Percentiles rank a stretch among this genome's conserved stretches.
Evolutionary conservation across 2,797 vertebrate species (phyloP).

Genomic region (Esox lucius): DNA sequence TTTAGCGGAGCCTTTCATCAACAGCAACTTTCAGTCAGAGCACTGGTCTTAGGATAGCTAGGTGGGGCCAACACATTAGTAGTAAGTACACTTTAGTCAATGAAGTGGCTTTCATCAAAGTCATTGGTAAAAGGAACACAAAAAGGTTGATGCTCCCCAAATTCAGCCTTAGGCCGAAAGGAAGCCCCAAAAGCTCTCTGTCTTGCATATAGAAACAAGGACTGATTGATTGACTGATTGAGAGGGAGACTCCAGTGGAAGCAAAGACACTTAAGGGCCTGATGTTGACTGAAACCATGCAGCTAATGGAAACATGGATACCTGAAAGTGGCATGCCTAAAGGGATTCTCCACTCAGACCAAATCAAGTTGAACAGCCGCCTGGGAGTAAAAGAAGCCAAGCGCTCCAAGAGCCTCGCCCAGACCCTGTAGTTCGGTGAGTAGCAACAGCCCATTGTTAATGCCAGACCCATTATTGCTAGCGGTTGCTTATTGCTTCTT

Average conservation of each 20-base stretch:
- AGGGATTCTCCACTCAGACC: too few relatives aligned
- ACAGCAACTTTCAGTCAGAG: too few relatives aligned
- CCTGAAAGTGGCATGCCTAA: constrained; percentile 47
- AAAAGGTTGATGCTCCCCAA: neutral
- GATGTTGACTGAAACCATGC: constrained; percentile 23
- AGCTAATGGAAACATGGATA: constrained; percentile 55
- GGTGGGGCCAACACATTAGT: too few relatives aligned
- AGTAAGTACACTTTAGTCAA: too few relatives aligned
- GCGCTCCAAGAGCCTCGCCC: constrained; percentile 7
- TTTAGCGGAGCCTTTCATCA: too few relatives aligned
- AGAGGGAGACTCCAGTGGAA: constrained; percentile 19
- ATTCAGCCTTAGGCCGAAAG: neutral
- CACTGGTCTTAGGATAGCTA: too few relatives aligned
- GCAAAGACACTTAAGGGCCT: constrained; percentile 7
- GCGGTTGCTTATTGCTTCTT: too few relatives aligned
- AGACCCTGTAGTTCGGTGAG: constrained; percentile 16
- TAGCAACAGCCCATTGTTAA: neutral
- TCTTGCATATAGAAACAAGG: constrained; percentile 14
- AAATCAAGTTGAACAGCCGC: constrained; percentile 52
- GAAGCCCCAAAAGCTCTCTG: neutral
- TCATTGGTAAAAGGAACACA: too few relatives aligned
- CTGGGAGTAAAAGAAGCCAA: constrained; percentile 33
- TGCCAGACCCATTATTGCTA: too few relatives aligned
- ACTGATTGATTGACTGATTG: neutral
- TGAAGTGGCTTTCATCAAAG: too few relatives aligned